Conservation (phyloP, 2,888 invertebrate species). For the Eilema sororculum region DNA sequence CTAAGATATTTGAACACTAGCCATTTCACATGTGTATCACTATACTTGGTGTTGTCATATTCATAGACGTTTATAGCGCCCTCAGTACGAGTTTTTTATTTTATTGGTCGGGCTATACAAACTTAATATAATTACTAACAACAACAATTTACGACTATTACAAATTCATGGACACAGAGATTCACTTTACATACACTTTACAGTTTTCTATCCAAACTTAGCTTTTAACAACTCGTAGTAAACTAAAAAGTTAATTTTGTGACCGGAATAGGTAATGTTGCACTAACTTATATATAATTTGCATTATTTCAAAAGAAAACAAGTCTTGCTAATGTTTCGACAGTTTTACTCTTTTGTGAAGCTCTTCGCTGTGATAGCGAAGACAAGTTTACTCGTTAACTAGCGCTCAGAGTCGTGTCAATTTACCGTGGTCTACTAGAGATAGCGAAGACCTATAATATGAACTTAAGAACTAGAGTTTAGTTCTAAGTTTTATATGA, state of each 20-base stretch:
- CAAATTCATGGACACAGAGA: constrained; percentile 20
- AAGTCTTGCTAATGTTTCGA: constrained; percentile 11
- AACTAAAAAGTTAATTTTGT: constrained; percentile 7
- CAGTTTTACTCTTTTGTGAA: constrained; percentile 22
- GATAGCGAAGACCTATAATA: constrained; percentile 18
- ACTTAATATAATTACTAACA: neutral
- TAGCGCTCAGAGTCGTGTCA: constrained; percentile 25
- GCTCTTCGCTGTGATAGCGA: constrained; percentile 34
- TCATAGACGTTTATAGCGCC: too few species aligned
- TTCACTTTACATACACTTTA: constrained; percentile 17
- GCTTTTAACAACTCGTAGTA: neutral
- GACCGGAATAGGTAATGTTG: constrained; percentile 7
- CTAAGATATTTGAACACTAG: too few species aligned
- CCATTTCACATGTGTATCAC: too few species aligned
- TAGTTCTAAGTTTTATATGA: neutral
- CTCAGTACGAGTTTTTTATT: too few species aligned
- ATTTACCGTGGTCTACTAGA: constrained; percentile 19
- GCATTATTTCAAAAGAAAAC: constrained; percentile 29
- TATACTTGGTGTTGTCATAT: too few species aligned
- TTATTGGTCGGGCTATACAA: too few species aligned
- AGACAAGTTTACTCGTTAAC: constrained; percentile 41
- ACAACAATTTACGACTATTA: neutral
- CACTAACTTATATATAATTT: constrained; percentile 8
- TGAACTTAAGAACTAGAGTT: neutral
- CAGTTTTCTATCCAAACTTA: neutral